Base-by-base conservation (phyloP, 1,140 invertebrate species). In the Aphaenogaster floridana region DNA sequence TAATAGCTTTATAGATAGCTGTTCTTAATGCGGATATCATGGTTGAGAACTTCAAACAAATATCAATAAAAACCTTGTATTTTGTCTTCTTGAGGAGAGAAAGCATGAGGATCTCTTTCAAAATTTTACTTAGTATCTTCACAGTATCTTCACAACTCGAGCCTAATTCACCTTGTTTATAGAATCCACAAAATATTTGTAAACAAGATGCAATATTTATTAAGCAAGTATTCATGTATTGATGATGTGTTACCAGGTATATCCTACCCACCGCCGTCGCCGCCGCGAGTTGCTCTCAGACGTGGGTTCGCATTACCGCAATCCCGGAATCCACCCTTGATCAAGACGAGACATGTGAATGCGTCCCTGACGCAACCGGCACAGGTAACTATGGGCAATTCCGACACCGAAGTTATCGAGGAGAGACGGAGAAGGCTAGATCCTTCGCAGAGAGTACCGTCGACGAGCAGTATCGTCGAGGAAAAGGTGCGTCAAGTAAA, bases 231-330 rank as follows among this genome's bases (percentile, higher is more conserved):
- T 36, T 54, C 2, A 80, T n/a, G 21, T 81, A 81, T 59, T 5
- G 11, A 59, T 50, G 15, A 21, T 83, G 4, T 85, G 86, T 57
- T 39, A 72, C 42, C 66, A 93, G 97, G 97, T 85, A 97, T 97
- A 89, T 97, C 97, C 28, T 98, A 98, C 94, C 97, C 97, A 84
- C 97, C 97, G 42, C 97, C 97, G 50, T 97, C 97, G 59, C 97
- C 97, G 63, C 97, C 97, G 63, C 96, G 97, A 92, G 96, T 97
- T 28, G 97, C 97, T 69, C 94, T 97, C 54, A 95, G 97, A 87
- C 95, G 97, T 77, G 96, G 97, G 34, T 96, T 97, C 88, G 97
- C 97, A 48, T 96, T 97, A 76, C 96, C 97, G 13, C 96, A 96
- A 87, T 97, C 96, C n/a, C 96, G 97, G 86, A 98, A 98, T 94